These are phyloP conservation scores for Eutrigla gurnardus DNA, from an alignment of 2,797 vertebrate species.

Conservation along the genomic window DNA sequence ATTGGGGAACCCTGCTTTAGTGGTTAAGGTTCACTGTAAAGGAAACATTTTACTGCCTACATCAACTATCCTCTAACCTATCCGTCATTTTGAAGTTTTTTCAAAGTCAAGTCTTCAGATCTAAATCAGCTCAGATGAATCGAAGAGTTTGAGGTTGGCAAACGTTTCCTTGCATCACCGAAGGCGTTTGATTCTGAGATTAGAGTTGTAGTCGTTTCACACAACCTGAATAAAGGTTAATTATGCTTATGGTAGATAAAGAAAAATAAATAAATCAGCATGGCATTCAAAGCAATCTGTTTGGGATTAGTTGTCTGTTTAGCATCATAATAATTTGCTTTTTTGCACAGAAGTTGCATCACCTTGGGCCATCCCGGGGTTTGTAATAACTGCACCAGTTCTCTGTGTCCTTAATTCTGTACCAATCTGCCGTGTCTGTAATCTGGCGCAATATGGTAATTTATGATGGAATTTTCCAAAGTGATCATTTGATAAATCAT, in stretches of 20 bases:
- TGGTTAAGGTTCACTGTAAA: constrained; percentile 5
- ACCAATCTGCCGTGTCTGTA: constrained; percentile 30
- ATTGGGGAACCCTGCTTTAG: background rate
- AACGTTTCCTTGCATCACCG: constrained; percentile 34
- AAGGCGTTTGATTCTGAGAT: constrained; percentile 62
- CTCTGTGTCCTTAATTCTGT: constrained; percentile 34
- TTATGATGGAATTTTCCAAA: background rate
- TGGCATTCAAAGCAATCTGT: constrained; percentile 53
- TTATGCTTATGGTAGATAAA: constrained; percentile 51
- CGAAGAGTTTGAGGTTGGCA: constrained; percentile 61
- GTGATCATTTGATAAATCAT: constrained; percentile 19
- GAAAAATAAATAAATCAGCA: constrained; percentile 24
- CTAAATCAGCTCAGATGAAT: constrained; percentile 31
- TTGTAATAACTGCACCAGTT: constrained; percentile 46
- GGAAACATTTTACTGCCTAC: background rate
- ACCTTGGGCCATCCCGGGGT: constrained; percentile 12
- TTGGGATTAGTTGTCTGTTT: constrained; percentile 42
- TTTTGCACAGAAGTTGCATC: constrained; percentile 30
- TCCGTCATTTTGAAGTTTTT: constrained; percentile 34
- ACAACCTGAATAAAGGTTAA: constrained; percentile 70
- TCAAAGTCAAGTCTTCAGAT: constrained; percentile 31
- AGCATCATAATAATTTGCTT: constrained; percentile 43
- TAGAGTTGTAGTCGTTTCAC: constrained; percentile 55
- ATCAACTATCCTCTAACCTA: constrained; percentile 4
- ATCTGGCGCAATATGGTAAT: constrained; percentile 33